Evolutionary conservation across 2,888 invertebrate genomes (phyloP).

Genomic region (Horisme vitalbata): DNA sequence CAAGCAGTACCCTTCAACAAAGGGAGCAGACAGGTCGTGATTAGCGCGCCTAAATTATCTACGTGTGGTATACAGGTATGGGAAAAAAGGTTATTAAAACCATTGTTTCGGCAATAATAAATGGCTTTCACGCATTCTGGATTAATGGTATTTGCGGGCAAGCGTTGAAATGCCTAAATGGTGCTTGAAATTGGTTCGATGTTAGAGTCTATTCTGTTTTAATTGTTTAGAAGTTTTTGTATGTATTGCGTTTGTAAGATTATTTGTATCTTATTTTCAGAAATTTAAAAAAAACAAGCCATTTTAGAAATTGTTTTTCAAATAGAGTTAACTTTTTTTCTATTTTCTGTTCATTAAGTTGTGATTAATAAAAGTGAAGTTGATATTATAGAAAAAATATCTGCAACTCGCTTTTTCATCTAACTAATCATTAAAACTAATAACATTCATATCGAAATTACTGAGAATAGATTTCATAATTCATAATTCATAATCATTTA

Average conservation of each 20-base stretch:
- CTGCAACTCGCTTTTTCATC: no score
- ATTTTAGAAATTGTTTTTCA: no score
- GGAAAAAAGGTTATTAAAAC: conserved; percentile 16
- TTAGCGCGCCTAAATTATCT: conserved; percentile 70
- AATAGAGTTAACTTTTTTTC: no score
- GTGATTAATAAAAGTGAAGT: no score
- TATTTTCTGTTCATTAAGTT: no score
- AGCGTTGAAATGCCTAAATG: conserved; percentile 22
- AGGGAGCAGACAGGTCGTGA: conserved; percentile 62
- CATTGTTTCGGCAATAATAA: conserved; percentile 20
- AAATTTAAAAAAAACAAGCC: no score
- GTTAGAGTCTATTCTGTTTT: conserved; percentile 9
- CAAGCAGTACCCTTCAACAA: conserved; percentile 62
- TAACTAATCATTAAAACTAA: no score
- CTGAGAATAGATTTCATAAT: no score
- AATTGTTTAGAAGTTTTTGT: no score
- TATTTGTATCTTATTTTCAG: conserved; percentile 5
- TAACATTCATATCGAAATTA: no score
- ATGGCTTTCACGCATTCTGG: conserved; percentile 8
- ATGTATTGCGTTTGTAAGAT: conserved; percentile 11
- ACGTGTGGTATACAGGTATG: conserved; percentile 29
- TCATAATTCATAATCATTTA: no score
- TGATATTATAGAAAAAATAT: no score
- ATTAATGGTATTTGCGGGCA: conserved; percentile 17
- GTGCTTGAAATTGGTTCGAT: conserved; percentile 14